These are phyloP conservation scores for Malurus cyaneus DNA, from an alignment of 2,113 vertebrate genomes.

Conservation along the genomic window DNA sequence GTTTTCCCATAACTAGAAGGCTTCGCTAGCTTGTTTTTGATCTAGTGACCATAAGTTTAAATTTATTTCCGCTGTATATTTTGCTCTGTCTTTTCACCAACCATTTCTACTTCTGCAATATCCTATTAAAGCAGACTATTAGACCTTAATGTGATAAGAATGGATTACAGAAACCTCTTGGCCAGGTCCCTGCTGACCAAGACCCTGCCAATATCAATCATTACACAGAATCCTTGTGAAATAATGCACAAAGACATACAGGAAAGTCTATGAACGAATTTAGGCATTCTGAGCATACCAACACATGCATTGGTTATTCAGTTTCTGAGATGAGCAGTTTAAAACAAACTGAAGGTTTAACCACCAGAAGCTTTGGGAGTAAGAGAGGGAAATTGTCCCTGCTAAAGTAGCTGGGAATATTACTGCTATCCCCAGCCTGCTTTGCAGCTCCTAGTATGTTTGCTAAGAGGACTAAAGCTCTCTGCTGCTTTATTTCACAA, in stretches of 20 bases:
- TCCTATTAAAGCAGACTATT: neutral
- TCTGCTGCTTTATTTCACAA: neutral
- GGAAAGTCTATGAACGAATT: neutral
- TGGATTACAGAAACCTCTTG: neutral
- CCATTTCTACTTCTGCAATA: neutral
- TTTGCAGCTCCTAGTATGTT: neutral
- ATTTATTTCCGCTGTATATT: neutral
- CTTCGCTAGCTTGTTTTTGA: slow-evolving; percentile 19
- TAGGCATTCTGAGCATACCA: neutral
- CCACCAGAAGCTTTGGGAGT: neutral
- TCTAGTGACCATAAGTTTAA: neutral
- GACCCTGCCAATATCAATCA: neutral
- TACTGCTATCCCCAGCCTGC: neutral
- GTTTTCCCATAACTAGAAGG: slow-evolving; percentile 46
- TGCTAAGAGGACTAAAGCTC: neutral
- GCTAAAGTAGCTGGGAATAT: neutral
- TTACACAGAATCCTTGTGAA: neutral
- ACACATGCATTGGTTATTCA: neutral
- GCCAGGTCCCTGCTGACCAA: neutral
- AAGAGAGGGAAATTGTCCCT: neutral
- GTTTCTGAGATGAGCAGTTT: neutral
- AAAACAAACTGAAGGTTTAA: neutral
- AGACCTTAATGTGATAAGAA: neutral
- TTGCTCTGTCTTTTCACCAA: neutral
- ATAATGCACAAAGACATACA: neutral